Evolutionary conservation across 2,888 invertebrate genomes (phyloP), one percentile per base, ranked within the genome.

Genomic region (Sipunculus nudus): DNA sequence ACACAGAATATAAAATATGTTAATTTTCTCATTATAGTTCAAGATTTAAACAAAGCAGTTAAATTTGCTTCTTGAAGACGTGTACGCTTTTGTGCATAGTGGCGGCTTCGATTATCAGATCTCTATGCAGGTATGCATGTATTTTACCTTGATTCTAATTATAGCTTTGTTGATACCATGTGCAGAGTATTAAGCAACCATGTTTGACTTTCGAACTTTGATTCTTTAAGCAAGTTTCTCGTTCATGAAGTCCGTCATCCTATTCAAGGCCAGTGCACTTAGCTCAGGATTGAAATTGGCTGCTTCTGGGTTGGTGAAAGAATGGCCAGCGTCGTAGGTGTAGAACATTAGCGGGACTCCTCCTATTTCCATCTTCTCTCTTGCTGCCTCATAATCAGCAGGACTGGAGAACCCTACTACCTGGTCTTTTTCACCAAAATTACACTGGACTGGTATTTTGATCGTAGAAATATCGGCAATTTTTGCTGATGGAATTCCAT

Each of bases 401-500:
- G 74, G 69, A 4, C 75, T 69, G 3, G 79, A 76, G 52, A 79
- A 79, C 0, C 77, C 77, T n/a, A 63, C 70, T 23, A 77, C 38
- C 3, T 50, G 55, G 54, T 80, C 80, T 6, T 67, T 58, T 13
- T 67, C 63, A 2, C 75, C 79, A 66, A 79, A 80, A 56, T 80
- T 79, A 40, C 73, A 75, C 65, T 79, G 78, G 0, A 80, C 58
- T 0, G 80, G 80, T 13, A 75, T 71, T 21, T 55, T 72, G 45
- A 79, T 78, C 16, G 55, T 72, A 16, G 72, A 59, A 3, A 78
- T 63, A 54, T 79, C 78, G 40, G 71, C 77, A 4, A 75, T 53
- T 5, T 66, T 59, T 1, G 68, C 54, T 1, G 59, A 54, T 5
- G 78, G 78, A 41, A 78, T 78, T 1, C 80, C 80, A 45, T 80